Percentiles rank a stretch among this genome's conserved stretches.
phyloP scores from a whole-genome alignment of 2,888 invertebrate species.

The Idaea dimidiata region DNA sequence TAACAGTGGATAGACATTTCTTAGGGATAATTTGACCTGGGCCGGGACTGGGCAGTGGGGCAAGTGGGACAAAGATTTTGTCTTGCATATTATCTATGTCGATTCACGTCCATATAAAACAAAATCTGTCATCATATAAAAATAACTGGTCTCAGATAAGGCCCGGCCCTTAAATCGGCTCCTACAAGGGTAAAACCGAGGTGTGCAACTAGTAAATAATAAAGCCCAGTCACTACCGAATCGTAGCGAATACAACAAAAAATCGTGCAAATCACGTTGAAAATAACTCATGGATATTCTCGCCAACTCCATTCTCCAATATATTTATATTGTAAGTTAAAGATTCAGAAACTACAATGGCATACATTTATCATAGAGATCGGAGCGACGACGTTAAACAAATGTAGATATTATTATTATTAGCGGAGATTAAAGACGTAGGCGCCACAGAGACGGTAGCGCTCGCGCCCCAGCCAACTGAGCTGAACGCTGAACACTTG shows the following conservation, averaged over 20 bases:
- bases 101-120: too few species aligned
- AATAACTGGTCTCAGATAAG: too few species aligned
- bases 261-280: background rate
- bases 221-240: background rate
- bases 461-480: constrained; percentile 18
- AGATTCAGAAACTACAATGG: constrained; percentile 6
- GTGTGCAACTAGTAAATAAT: background rate
- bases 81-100: too few species aligned
- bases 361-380: constrained; percentile 24
- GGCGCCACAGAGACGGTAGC: constrained; percentile 34
- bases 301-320: background rate
- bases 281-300: background rate
- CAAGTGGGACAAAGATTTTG: too few species aligned
- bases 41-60: too few species aligned
- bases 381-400: constrained; percentile 40
- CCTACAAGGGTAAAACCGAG: too few species aligned
- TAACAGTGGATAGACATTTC: too few species aligned
- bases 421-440: constrained; percentile 41
- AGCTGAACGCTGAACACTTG: too few species aligned
- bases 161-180: too few species aligned
- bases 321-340: background rate
- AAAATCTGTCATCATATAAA: too few species aligned
- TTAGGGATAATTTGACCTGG: too few species aligned
- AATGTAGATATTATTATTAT: constrained; percentile 53
- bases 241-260: background rate